A percentile compares a stretch with the other conserved stretches of the same genome.
These are phyloP conservation scores for Drepanosiphum platanoidis DNA, from an alignment of 2,888 invertebrate species.

Conservation along the genomic window DNA sequence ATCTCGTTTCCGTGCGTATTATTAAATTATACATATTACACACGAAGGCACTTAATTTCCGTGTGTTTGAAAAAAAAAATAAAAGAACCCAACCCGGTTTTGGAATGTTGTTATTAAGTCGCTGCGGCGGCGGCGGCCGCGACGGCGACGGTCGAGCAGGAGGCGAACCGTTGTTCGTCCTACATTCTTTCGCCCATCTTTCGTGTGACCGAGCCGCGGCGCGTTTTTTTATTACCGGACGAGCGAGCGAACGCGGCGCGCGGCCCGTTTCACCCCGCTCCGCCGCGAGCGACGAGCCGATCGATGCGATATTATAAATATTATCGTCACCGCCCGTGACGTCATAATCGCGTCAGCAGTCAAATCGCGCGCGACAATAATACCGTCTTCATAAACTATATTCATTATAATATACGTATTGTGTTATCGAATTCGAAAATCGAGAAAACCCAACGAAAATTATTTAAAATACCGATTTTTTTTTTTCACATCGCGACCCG, in stretches of 20 bases:
- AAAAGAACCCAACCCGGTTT: slow-evolving; percentile 50
- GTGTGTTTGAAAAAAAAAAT: slow-evolving; percentile 19
- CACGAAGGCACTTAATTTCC: slow-evolving; percentile 45
- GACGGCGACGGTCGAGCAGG: no score
- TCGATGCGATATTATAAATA: background rate
- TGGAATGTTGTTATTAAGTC: slow-evolving; percentile 60
- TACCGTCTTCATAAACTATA: no score
- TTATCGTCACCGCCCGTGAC: background rate
- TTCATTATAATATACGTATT: no score
- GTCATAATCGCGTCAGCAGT: no score
- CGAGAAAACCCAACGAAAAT: no score
- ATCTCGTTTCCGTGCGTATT: slow-evolving; percentile 47
- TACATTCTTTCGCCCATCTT: slow-evolving; percentile 62
- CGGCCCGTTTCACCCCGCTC: background rate
- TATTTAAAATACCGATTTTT: no score
- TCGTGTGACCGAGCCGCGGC: slow-evolving; percentile 20
- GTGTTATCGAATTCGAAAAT: no score
- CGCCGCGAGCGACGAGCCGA: background rate
- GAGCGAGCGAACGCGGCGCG: slow-evolving; percentile 1
- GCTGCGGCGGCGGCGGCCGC: no score
- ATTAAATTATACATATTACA: no score
- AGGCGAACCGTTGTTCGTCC: slow-evolving; percentile 60
- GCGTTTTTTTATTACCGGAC: slow-evolving; percentile 38
- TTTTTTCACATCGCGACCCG: no score
- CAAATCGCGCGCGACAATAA: no score